Base-by-base conservation (phyloP, 2,888 invertebrate genomes). In the Archaeoteleia sp. region DNA sequence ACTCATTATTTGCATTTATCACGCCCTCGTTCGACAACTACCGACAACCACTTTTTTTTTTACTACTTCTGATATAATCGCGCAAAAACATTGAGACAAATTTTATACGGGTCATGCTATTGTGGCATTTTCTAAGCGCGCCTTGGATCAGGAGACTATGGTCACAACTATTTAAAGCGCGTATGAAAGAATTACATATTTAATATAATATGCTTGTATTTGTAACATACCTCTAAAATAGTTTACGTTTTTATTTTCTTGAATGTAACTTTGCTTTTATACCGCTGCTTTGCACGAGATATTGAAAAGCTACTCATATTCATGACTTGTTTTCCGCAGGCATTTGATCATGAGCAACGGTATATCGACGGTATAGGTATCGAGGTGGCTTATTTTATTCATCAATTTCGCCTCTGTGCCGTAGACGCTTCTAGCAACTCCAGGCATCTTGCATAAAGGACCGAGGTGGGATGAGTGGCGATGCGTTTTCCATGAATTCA, bases 1-100 rank as follows among this genome's bases (percentile, higher is more conserved):
- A 79, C 78, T 83, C 83, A 83, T 82, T 82, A 82, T 82, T 82
- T 77, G 74, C 79, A 77, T 78, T 75, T 79, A 75, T 71, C 67
- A 29, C 49, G 46, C 46, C 40, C 42, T 42, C 20, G 45, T 67
- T 15, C 27, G n/a, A 10, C 30, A 37, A 4, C 29, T 29, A 29
- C 23, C 45, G 15, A 43, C 43, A 29, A n/a, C n/a, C n/a, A n/a
- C n/a, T n/a, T n/a, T n/a, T n/a, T n/a, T n/a, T n/a, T n/a, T n/a
- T n/a, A n/a, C n/a, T n/a, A n/a, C n/a, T n/a, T n/a, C n/a, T n/a
- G n/a, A n/a, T n/a, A n/a, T n/a, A n/a, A n/a, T n/a, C n/a, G n/a
- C n/a, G n/a, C n/a, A n/a, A n/a, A n/a, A n/a, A n/a, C n/a, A n/a
- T n/a, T n/a, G n/a, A n/a, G n/a, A n/a, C n/a, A n/a, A n/a, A n/a